Percentiles rank a stretch among this genome's conserved stretches.
Conservation (phyloP, 2,113 vertebrate species). For the Charina bottae region DNA sequence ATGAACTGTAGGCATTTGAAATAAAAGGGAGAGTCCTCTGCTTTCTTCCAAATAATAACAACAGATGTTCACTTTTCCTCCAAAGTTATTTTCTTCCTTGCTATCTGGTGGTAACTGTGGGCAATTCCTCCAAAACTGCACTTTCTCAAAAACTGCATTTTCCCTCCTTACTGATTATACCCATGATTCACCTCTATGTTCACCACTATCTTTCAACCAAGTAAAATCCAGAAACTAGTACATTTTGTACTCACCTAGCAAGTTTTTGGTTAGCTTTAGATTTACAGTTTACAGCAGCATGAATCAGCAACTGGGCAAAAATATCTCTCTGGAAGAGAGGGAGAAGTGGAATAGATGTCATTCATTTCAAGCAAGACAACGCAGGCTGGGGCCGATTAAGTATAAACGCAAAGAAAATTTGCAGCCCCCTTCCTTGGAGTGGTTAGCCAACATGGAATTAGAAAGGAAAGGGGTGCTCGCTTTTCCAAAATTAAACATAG, state of each 20-base stretch:
- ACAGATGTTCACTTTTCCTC: background rate
- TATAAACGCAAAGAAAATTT: too few species aligned
- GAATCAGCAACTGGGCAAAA: conserved; percentile 89
- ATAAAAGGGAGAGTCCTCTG: background rate
- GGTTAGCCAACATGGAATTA: background rate
- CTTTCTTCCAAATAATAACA: background rate
- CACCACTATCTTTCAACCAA: background rate
- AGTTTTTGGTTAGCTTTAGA: conserved; percentile 78
- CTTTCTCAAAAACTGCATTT: background rate
- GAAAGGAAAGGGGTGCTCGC: background rate
- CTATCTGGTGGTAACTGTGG: too few species aligned
- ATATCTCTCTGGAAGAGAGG: conserved; percentile 85
- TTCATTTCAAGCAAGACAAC: background rate
- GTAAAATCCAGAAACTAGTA: background rate
- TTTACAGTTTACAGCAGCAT: conserved; percentile 85
- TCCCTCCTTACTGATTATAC: background rate
- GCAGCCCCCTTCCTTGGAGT: background rate
- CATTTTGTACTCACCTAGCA: conserved; percentile 79
- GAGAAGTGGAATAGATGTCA: background rate
- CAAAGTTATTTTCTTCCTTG: background rate
- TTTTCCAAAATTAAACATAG: background rate
- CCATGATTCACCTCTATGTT: background rate
- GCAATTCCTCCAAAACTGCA: too few species aligned
- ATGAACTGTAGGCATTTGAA: background rate
- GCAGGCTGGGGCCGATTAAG: background rate